Evolutionary conservation across 2,888 invertebrate species (phyloP).

Genomic region (Drosophila meridiana): DNA sequence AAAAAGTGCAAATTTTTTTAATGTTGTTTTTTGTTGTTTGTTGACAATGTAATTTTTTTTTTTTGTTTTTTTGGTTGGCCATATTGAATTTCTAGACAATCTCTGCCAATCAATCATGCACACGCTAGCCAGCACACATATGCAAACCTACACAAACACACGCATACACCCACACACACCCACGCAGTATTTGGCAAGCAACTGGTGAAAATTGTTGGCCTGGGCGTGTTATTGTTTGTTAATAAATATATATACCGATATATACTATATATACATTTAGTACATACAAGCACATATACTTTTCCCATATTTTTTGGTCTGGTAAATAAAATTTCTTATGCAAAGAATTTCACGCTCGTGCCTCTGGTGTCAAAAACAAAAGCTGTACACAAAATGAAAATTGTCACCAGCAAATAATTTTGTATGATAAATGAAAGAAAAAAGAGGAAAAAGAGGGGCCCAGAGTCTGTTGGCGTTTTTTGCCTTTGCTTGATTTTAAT

Average conservation of each 20-base stretch:
- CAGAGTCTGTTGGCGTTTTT: background rate
- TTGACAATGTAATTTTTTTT: constrained; percentile 8
- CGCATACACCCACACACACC: background rate
- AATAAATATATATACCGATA: background rate
- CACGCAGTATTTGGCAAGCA: constrained; percentile 27
- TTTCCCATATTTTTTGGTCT: constrained; percentile 2
- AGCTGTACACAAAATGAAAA: constrained; percentile 12
- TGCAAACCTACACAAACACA: background rate
- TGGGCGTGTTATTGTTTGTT: constrained; percentile 33
- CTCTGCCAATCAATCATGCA: constrained; percentile 67
- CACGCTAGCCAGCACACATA: constrained; percentile 29
- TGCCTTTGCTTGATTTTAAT: constrained; percentile 20
- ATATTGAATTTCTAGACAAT: constrained; percentile 60
- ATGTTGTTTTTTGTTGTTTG: background rate
- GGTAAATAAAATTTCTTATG: constrained; percentile 9
- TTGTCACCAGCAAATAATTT: constrained; percentile 21
- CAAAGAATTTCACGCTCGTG: constrained; percentile 12
- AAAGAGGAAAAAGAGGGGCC: background rate
- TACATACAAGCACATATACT: background rate
- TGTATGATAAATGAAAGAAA: constrained; percentile 1
- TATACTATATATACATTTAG: background rate
- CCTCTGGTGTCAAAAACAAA: constrained; percentile 7
- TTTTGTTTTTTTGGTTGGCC: constrained; percentile 7
- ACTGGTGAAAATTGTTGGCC: constrained; percentile 12
- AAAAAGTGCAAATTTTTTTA: constrained; percentile 6